A percentile compares a stretch with the other conserved stretches of the same genome.
These are phyloP conservation scores for Pampusana beccarii DNA, from an alignment of 2,113 vertebrate species.

Conservation along the genomic window DNA sequence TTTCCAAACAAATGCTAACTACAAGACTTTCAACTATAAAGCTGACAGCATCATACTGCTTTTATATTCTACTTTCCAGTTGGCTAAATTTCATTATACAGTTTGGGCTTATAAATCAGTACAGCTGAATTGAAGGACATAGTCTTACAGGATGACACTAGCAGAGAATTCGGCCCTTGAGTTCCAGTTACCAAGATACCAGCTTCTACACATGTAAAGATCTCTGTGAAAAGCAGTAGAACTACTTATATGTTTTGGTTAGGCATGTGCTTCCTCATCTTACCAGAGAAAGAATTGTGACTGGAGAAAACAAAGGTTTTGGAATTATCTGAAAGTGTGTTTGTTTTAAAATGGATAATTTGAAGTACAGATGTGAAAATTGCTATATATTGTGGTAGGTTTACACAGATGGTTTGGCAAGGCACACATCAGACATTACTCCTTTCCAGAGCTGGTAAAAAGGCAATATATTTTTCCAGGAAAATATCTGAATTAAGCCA, in stretches of 20 bases:
- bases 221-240: neutral
- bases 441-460: neutral
- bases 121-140: slow-evolving; percentile 5
- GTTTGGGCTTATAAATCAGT: slow-evolving; percentile 46
- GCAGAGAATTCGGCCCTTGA: slow-evolving; percentile 26
- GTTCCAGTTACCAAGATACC: slow-evolving; percentile 34
- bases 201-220: neutral
- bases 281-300: neutral
- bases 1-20: slow-evolving; percentile 53
- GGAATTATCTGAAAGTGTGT: neutral
- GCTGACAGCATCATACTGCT: slow-evolving; percentile 45
- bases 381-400: neutral
- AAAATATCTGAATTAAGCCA: neutral
- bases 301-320: neutral
- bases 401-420: neutral
- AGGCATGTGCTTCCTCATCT: neutral
- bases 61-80: slow-evolving; percentile 46
- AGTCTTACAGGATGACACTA: neutral
- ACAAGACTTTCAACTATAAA: slow-evolving; percentile 38
- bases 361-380: slow-evolving; percentile 3
- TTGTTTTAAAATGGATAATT: neutral
- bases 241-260: neutral
- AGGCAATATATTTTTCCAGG: neutral
- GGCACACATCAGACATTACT: neutral
- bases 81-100: slow-evolving; percentile 40